Evolutionary conservation across 2,888 invertebrate genomes (phyloP), one percentile per base, ranked within the genome.

Genomic region (Archips xylosteana): DNA sequence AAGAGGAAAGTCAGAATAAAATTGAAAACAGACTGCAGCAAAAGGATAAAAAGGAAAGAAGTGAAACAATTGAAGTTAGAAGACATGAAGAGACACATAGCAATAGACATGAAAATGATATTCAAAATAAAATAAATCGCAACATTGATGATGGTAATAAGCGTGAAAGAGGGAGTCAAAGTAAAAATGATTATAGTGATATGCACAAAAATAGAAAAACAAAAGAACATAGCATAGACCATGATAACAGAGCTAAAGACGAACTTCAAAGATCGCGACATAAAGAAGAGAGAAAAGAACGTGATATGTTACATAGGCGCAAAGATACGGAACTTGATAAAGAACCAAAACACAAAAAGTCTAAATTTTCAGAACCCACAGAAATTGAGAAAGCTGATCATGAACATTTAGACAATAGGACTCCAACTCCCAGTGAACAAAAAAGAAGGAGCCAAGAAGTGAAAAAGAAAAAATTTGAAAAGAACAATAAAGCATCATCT

Each of bases 351-450:
- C 69, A 70, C 8, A 69, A 78, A 78, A 78, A 77, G 66, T 0
- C 51, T 1, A 68, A 65, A 49, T 70, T 71, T 65, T 82, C 82
- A 42, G 66, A 68, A 51, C 69, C 71, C 49, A 69, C 67, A 39
- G 76, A 72, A 63, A 75, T 65, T 23, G 51, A 60, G 69, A 76
- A 75, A 65, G 60, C 71, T 10, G 70, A 76, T 60, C 49, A 62
- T 59, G 71, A 79, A 51, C 23, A 39, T 62, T 15, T 67, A 60
- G 75, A 81, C 57, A 75, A 80, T 73, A 76, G 74, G 42, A 81
- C 79, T 32, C 79, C 80, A 39, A 80, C 81, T 36, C 81, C 81
- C 75, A 64, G 72, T 75, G 63, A 76, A 69, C 32, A 45, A 8
- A 66, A 75, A 71, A 73, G 77, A 78, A 71, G 62, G 73, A 73